phyloP scores from a whole-genome alignment of 2,113 vertebrate genomes.

The Sylvia atricapilla region DNA sequence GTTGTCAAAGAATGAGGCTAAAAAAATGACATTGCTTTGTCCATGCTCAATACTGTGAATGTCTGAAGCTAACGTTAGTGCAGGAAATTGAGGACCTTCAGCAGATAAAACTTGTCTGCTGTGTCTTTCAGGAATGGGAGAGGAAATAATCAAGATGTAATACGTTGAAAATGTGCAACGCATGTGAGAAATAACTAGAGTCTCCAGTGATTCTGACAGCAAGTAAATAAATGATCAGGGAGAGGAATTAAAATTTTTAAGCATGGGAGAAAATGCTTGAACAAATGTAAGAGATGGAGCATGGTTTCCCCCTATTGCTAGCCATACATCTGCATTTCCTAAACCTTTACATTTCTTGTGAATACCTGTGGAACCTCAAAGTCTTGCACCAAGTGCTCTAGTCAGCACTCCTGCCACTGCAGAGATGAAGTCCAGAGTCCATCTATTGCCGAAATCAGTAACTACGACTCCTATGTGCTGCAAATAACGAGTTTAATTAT shows the following conservation, averaged over 20 bases:
- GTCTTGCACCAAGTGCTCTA: not conserved
- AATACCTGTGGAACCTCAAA: not conserved
- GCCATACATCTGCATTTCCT: accelerated
- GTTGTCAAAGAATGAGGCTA: not conserved
- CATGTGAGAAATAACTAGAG: not conserved
- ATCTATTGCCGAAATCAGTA: not conserved
- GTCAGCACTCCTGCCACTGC: accelerated
- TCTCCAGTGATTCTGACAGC: not conserved
- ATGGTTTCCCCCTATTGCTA: not conserved
- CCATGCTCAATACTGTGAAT: not conserved
- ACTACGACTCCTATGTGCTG: accelerated
- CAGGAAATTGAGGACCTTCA: not conserved
- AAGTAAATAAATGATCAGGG: not conserved
- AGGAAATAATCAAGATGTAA: not conserved
- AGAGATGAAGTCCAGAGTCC: not conserved
- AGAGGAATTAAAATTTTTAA: not conserved
- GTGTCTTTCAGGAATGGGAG: not conserved
- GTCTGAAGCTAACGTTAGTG: not conserved
- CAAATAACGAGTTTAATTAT: not conserved
- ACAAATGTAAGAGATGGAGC: not conserved
- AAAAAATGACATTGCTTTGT: not conserved
- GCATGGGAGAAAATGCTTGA: not conserved
- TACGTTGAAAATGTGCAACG: not conserved
- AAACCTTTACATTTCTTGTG: not conserved
- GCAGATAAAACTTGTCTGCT: not conserved